Evolutionary conservation across 2,888 invertebrate genomes (phyloP).

Genomic region (Rotaria magnacalcarata): DNA sequence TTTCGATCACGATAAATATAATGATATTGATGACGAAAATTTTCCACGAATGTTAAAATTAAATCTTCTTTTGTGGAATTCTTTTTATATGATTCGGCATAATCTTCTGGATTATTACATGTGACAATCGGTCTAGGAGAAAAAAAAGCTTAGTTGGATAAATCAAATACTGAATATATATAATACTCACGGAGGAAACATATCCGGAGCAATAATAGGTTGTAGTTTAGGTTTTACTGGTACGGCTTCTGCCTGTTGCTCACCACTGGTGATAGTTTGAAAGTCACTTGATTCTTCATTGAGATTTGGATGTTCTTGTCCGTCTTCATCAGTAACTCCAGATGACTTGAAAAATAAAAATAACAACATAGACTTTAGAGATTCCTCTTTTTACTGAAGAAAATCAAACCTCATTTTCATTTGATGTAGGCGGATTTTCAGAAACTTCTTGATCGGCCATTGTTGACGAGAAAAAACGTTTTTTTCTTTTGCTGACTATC

Average conservation of each 20-base stretch:
- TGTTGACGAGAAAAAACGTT: background rate
- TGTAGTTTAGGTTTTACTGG: conserved; percentile 31
- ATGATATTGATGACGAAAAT: conserved; percentile 59
- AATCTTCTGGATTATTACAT: conserved; percentile 54
- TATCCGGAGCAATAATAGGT: conserved; percentile 41
- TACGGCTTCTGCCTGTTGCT: background rate
- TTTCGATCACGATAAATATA: conserved; percentile 58
- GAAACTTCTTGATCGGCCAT: background rate
- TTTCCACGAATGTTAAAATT: conserved; percentile 58
- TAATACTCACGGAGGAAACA: conserved; percentile 43
- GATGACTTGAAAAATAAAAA: background rate
- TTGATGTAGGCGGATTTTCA: background rate
- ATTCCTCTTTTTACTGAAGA: background rate
- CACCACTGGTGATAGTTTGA: background rate
- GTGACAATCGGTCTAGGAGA: conserved; percentile 13
- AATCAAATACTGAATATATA: no score
- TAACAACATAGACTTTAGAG: background rate
- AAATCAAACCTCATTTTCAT: background rate
- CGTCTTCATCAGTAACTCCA: background rate
- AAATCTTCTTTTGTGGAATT: conserved; percentile 57
- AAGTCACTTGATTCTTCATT: background rate
- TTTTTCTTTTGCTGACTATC: background rate
- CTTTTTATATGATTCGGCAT: conserved; percentile 56
- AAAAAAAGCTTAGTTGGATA: background rate
- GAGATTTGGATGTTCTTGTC: background rate